Conservation (phyloP, 2,113 vertebrate genomes). For the Coptodon bakossiorum region DNA sequence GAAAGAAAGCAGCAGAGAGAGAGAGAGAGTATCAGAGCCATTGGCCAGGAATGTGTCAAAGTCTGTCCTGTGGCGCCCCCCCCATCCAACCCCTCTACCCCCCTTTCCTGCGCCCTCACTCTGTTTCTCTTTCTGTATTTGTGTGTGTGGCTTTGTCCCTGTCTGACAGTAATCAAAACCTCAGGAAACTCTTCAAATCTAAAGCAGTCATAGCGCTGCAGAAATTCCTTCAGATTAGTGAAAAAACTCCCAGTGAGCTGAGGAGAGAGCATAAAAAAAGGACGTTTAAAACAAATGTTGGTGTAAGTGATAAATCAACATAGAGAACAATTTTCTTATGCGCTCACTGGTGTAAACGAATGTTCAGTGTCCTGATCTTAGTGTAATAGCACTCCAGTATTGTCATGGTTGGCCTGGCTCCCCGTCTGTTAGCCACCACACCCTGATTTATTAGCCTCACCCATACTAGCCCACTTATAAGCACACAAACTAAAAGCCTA, state of each 20-base stretch:
- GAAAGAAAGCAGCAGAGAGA: conserved; percentile 18
- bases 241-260: conserved; percentile 22
- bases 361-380: not conserved
- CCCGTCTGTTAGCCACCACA: conserved; percentile 46
- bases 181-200: conserved; percentile 68
- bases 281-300: not conserved
- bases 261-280: not conserved
- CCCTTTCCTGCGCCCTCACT: conserved; percentile 13
- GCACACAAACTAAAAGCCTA: conserved; percentile 3
- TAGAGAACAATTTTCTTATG: not conserved
- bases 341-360: not conserved
- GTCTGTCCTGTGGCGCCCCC: conserved; percentile 62
- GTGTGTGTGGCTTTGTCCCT: conserved; percentile 47
- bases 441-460: conserved; percentile 54
- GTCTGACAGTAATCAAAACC: conserved; percentile 68
- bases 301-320: conserved; percentile 9
- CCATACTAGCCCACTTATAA: conserved; percentile 20
- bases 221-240: conserved; percentile 44
- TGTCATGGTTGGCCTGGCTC: conserved; percentile 53
- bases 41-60: conserved; percentile 70
- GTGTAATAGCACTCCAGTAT: conserved; percentile 24
- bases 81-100: not conserved
- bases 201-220: conserved; percentile 48
- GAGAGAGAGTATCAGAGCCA: conserved; percentile 50
- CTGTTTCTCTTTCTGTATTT: conserved; percentile 53